These are phyloP conservation scores for Pocota personata DNA, from an alignment of 2,888 invertebrate species.

Conservation along the genomic window DNA sequence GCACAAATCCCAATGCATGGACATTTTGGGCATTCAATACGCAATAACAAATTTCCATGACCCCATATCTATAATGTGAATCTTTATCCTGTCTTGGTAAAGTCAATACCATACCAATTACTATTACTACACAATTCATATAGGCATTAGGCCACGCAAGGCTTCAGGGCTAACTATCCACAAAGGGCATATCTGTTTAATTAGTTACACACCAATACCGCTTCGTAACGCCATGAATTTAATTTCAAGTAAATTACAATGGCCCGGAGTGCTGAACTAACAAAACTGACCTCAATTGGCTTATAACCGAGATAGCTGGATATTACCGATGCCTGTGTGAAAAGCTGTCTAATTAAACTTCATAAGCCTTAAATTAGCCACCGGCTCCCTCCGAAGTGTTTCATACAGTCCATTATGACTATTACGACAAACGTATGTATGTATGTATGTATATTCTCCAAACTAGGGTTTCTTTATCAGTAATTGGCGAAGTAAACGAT, in stretches of 20 bases:
- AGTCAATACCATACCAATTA: constrained; percentile 33
- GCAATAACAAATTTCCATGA: neutral
- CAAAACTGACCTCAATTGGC: neutral
- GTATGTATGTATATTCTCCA: neutral
- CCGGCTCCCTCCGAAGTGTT: neutral
- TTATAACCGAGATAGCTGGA: neutral
- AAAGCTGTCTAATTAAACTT: constrained; percentile 48
- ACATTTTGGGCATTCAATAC: too few relatives aligned
- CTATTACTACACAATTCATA: constrained; percentile 15
- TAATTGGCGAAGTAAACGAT: constrained; percentile 6
- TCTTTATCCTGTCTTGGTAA: neutral
- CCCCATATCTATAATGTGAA: neutral
- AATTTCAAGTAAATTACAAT: constrained; percentile 42
- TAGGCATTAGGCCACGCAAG: constrained; percentile 5
- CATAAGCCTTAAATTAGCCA: constrained; percentile 44
- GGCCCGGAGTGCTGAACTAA: constrained; percentile 1
- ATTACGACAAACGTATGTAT: neutral
- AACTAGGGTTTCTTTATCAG: neutral
- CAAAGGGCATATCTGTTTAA: constrained; percentile 38
- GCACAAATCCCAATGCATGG: too few relatives aligned
- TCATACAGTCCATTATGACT: constrained; percentile 9
- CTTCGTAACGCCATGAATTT: constrained; percentile 1
- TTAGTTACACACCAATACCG: constrained; percentile 35
- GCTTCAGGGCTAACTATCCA: neutral
- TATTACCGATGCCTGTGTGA: constrained; percentile 5